Evolutionary conservation across 2,888 invertebrate genomes (phyloP).

Genomic region (Ditylenchus weischeri): DNA sequence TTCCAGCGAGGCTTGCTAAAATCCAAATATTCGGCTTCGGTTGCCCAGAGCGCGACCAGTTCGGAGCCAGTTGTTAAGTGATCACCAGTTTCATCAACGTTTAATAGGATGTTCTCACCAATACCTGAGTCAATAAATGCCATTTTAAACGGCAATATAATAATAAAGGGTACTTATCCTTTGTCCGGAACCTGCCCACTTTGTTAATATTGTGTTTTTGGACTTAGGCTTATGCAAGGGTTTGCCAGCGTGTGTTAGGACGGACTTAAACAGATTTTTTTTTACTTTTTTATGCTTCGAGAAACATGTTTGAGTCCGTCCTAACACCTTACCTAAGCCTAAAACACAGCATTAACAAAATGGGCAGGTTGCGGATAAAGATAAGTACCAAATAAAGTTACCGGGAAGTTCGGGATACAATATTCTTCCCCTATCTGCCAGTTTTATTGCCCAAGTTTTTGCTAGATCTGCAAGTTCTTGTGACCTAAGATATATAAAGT

Average conservation of each 20-base stretch:
- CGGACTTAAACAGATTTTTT: too few species aligned
- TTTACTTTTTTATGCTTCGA: too few species aligned
- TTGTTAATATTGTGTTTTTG: too few species aligned
- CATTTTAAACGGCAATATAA: too few species aligned
- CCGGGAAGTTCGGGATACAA: conserved; percentile 57
- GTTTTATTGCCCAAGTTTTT: conserved; percentile 55
- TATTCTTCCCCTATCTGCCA: conserved; percentile 54
- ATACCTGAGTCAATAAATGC: conserved; percentile 38
- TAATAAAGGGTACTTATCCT: too few species aligned
- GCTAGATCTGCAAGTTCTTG: conserved; percentile 57
- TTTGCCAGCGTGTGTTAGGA: too few species aligned
- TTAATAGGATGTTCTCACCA: conserved; percentile 55
- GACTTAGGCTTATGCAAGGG: too few species aligned
- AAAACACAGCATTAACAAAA: too few species aligned
- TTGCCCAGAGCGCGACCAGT: conserved; percentile 52
- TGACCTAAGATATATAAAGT: conserved; percentile 45
- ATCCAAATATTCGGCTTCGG: conserved; percentile 52
- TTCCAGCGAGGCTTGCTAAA: conserved; percentile 54
- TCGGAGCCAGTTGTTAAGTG: conserved; percentile 57
- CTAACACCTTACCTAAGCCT: too few species aligned
- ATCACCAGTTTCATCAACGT: conserved; percentile 41
- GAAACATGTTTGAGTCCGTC: too few species aligned
- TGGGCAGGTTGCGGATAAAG: too few species aligned
- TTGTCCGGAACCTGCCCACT: too few species aligned
- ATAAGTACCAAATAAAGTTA: conserved; percentile 12